These are phyloP conservation scores for Synanthedon andrenaeformis DNA, from an alignment of 2,888 invertebrate species.

Conservation along the genomic window DNA sequence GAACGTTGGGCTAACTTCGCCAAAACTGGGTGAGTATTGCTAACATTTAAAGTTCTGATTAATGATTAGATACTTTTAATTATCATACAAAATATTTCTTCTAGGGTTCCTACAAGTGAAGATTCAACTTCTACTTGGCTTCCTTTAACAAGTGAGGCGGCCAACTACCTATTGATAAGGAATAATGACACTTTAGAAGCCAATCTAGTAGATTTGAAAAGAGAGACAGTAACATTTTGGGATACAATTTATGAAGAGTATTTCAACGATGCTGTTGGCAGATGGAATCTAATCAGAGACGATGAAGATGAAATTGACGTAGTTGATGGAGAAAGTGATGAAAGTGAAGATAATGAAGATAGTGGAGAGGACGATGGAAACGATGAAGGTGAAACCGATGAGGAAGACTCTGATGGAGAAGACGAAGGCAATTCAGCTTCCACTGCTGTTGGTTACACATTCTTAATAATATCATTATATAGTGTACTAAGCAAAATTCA, in stretches of 20 bases:
- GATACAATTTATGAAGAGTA: constrained; percentile 33
- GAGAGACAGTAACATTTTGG: constrained; percentile 41
- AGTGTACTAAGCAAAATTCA: constrained; percentile 34
- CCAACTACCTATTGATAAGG: constrained; percentile 29
- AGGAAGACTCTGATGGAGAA: constrained; percentile 4
- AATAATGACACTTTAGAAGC: constrained; percentile 24
- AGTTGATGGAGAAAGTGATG: constrained; percentile 7
- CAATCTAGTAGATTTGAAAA: constrained; percentile 11
- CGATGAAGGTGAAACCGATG: not conserved
- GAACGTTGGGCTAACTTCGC: constrained; percentile 59
- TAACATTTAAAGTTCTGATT: too few relatives aligned
- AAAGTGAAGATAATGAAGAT: not conserved
- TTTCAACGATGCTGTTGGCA: constrained; percentile 42
- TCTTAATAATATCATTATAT: constrained; percentile 34
- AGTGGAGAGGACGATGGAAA: constrained; percentile 8
- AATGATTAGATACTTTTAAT: not conserved
- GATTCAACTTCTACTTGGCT: constrained; percentile 31
- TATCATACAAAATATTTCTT: constrained; percentile 10
- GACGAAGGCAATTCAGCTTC: constrained; percentile 30
- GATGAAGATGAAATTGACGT: constrained; percentile 16
- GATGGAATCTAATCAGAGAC: constrained; percentile 25
- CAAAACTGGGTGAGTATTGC: constrained; percentile 36
- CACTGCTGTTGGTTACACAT: constrained; percentile 36
- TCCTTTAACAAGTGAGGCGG: constrained; percentile 23
- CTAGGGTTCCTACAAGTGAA: constrained; percentile 36